Conservation (phyloP, 1,140 invertebrate genomes). For the Ceratoteleas bidentatus region DNA sequence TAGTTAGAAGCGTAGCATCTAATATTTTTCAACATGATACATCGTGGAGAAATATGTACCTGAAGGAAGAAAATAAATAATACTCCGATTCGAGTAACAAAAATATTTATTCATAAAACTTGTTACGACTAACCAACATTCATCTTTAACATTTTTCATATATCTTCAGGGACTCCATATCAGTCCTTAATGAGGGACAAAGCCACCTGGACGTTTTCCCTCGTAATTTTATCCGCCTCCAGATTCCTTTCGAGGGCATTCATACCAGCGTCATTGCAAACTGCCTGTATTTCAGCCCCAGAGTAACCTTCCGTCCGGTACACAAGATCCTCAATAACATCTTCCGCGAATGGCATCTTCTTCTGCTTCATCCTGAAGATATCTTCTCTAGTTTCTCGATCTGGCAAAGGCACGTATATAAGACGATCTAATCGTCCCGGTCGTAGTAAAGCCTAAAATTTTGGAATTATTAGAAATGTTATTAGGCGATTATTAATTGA, state of each 20-base stretch:
- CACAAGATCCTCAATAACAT: constrained; percentile 85
- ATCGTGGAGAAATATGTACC: too few species aligned
- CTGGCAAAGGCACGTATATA: constrained; percentile 93
- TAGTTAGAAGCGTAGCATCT: too few species aligned
- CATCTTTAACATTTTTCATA: constrained; percentile 13
- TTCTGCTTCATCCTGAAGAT: constrained; percentile 87
- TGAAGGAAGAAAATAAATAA: too few species aligned
- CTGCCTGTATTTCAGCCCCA: constrained; percentile 92
- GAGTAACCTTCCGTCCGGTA: constrained; percentile 88
- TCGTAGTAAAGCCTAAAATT: constrained; percentile 88
- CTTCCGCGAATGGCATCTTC: constrained; percentile 83
- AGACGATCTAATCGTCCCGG: constrained; percentile 94
- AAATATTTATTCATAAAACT: not conserved
- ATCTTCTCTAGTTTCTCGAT: constrained; percentile 86
- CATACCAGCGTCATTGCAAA: constrained; percentile 93
- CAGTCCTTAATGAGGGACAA: constrained; percentile 86
- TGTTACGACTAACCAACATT: not conserved
- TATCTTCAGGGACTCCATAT: constrained; percentile 80
- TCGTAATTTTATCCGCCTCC: constrained; percentile 80
- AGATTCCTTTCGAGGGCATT: constrained; percentile 89
- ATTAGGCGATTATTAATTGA: not conserved
- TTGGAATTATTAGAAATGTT: not conserved
- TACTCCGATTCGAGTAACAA: too few species aligned
- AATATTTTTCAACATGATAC: too few species aligned
- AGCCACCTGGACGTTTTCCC: constrained; percentile 86